A percentile compares a stretch with the other conserved stretches of the same genome.
Conservation (phyloP, 2,888 invertebrate species). For the Hirtodrosophila confusa region DNA sequence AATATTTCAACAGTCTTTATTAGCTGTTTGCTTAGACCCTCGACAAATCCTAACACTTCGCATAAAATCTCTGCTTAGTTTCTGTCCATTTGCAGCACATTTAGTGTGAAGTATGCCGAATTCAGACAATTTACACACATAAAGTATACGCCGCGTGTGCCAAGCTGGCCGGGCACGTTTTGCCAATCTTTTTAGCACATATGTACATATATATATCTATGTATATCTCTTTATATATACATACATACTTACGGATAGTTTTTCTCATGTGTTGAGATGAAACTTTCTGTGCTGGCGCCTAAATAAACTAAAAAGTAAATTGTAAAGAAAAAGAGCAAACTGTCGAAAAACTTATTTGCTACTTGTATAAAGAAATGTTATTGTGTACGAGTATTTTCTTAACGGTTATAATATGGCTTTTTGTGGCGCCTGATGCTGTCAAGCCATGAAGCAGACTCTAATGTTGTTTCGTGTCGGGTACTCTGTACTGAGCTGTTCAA, state of each 20-base stretch:
- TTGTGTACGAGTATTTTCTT: constrained; percentile 50
- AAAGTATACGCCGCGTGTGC: constrained; percentile 57
- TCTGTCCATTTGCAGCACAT: neutral
- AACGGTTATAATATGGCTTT: constrained; percentile 41
- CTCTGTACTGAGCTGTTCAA: constrained; percentile 59
- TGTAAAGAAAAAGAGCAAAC: constrained; percentile 10
- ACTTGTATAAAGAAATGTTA: constrained; percentile 46
- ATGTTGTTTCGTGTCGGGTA: constrained; percentile 19
- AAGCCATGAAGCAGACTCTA: constrained; percentile 20
- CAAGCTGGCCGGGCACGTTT: constrained; percentile 42
- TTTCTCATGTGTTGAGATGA: constrained; percentile 10
- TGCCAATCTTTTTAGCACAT: constrained; percentile 42
- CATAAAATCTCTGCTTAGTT: constrained; percentile 4
- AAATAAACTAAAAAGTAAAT: constrained; percentile 18
- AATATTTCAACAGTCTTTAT: neutral
- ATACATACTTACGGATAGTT: neutral
- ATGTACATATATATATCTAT: constrained; percentile 1
- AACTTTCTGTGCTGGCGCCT: constrained; percentile 33
- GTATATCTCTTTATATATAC: neutral
- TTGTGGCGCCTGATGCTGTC: constrained; percentile 46
- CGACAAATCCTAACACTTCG: neutral
- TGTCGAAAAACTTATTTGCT: constrained; percentile 40
- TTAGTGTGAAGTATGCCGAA: constrained; percentile 6
- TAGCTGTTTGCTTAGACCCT: neutral
- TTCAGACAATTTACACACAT: constrained; percentile 34